These are phyloP conservation scores for Condylura cristata DNA, from an alignment of 2,113 vertebrate species.

Conservation along the genomic window DNA sequence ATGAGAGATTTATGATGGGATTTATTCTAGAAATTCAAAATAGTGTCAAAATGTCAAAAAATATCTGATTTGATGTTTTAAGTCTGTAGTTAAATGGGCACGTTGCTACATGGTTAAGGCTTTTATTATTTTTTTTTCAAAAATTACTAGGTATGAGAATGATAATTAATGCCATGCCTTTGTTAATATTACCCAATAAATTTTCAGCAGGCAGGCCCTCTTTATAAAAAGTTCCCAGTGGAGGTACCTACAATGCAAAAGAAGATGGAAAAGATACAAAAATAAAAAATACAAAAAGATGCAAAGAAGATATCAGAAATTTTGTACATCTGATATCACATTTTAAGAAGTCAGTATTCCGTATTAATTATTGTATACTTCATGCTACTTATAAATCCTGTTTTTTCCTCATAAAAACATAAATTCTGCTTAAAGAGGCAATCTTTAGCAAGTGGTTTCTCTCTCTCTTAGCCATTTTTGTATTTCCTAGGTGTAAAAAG, in stretches of 20 bases:
- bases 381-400: conserved; percentile 1
- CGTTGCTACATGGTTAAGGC: background rate
- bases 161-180: background rate
- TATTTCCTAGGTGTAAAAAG: conserved; percentile 31
- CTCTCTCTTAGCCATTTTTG: background rate
- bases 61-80: conserved; percentile 35
- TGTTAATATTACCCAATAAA: background rate
- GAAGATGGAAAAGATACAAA: background rate
- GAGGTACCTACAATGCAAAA: background rate
- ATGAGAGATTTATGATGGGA: background rate
- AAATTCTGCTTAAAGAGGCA: conserved; percentile 4
- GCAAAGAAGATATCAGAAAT: no score
- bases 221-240: background rate
- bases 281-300: no score
- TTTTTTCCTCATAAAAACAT: background rate
- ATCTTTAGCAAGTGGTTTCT: background rate
- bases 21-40: conserved; percentile 25
- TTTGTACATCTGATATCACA: background rate
- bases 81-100: background rate
- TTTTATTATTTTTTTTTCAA: background rate
- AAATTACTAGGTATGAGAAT: background rate
- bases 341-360: background rate
- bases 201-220: background rate
- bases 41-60: conserved; percentile 24
- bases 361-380: background rate